Base-by-base conservation (phyloP, 2,888 invertebrate species). In the Drosophila borborema region DNA sequence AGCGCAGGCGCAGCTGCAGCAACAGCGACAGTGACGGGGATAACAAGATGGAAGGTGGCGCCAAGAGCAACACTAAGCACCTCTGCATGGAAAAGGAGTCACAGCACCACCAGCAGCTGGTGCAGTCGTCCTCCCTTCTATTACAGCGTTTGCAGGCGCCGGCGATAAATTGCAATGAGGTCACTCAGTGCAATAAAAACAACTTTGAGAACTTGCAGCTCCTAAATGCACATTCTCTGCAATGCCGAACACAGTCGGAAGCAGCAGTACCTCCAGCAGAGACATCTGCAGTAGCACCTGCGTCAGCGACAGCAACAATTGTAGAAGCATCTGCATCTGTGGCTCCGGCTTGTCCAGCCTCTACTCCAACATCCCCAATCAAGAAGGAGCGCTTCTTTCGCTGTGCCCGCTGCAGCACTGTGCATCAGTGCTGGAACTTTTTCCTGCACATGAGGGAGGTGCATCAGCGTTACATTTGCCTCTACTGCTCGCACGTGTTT, bases 361-460 rank as follows among this genome's bases (percentile, higher is more conserved):
- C 61, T 5, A 9, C 45, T 38, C 10, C 34, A 14, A 34, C 8
- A 18, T 12, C 51, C 14, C 12, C 6, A 16, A 4, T 60, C 0
- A 80, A 79, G 38, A 90, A 89, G 49, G 92, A 91, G 63, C 96
- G 96, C 92, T 96, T 97, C 71, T 97, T 96, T 92, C 93, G 97
- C 60, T 97, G 97, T 92, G 96, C 96, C 16, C 96, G 96, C 0
- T 97, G 97, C 92, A 96, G 96, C 51, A 96, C 96, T 14, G 97
- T 97, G 90, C 97, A 97, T 93, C 97, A 97, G 92, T 96, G 96
- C 88, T 97, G 97, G 96, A 96, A 97, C 93, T 94, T 97, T 70
- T 97, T 97, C 91, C 93, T 97, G 53, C 97, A 97, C 86, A 97
- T 97, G 95, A 94, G 96, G 62, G 97, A 97, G 90, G 95, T 96